phyloP scores from a whole-genome alignment of 2,113 vertebrate genomes.

The Ailurus styani region DNA sequence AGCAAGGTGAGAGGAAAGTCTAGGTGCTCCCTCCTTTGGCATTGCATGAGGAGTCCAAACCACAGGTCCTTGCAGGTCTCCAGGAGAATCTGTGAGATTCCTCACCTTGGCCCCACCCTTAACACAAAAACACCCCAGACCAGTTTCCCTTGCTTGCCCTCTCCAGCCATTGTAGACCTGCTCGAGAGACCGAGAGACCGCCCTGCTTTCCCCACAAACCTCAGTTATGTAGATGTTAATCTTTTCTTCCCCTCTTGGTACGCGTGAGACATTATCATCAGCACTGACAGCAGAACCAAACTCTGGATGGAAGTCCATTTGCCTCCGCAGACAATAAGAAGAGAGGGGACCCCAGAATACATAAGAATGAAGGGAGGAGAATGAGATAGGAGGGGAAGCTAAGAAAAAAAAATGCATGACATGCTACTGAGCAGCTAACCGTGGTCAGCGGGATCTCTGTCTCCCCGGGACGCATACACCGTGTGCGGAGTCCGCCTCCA shows the following conservation, averaged over 20 bases:
- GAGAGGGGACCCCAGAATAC: neutral
- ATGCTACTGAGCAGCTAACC: neutral
- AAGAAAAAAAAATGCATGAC: no score
- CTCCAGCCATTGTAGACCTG: neutral
- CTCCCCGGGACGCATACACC: rapidly evolving
- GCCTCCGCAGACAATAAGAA: neutral
- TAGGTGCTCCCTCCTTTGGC: neutral
- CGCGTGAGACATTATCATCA: no score
- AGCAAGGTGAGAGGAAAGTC: neutral
- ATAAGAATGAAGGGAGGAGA: neutral
- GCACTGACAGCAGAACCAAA: neutral
- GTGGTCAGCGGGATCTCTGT: neutral
- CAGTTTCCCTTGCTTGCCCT: neutral
- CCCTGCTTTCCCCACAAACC: neutral
- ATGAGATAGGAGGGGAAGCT: neutral
- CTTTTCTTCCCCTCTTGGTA: neutral
- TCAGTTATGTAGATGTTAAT: neutral
- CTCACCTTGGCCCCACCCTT: neutral
- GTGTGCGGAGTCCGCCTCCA: rapidly evolving
- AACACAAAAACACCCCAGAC: neutral
- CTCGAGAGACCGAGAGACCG: no score
- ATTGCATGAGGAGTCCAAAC: neutral
- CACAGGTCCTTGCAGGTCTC: rapidly evolving
- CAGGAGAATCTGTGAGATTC: neutral
- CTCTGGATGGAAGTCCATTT: neutral